phyloP scores from a whole-genome alignment of 2,113 vertebrate species.

The Cochlearius cochlearius region DNA sequence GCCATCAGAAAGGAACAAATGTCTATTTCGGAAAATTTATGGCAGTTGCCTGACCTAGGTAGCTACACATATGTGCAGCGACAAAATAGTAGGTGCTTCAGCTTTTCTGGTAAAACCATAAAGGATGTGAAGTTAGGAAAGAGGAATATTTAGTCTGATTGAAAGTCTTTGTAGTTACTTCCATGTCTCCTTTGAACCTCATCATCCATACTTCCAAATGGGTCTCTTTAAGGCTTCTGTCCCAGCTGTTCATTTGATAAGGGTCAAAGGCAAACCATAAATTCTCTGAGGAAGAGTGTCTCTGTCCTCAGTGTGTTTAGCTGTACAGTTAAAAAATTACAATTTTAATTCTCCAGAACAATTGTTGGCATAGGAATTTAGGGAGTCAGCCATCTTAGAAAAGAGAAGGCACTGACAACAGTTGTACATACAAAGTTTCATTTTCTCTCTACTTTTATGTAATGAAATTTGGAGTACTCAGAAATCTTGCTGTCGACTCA shows the following conservation, averaged over 20 bases:
- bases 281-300: not conserved
- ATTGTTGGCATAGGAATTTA: not conserved
- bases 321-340: not conserved
- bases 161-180: not conserved
- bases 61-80: not conserved
- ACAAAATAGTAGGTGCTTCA: not conserved
- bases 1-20: not conserved
- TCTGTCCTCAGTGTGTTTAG: not conserved
- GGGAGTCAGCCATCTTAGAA: not conserved
- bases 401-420: not conserved
- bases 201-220: rapidly evolving
- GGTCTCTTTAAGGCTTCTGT: not conserved
- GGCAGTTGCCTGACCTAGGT: not conserved
- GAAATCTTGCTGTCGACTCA: not conserved
- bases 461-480: not conserved
- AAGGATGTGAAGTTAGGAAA: not conserved
- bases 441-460: not conserved
- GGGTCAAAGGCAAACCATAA: not conserved
- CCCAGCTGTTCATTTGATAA: not conserved
- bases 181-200: not conserved
- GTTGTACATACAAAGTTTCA: not conserved
- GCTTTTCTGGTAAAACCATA: not conserved
- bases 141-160: not conserved
- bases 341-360: not conserved
- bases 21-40: not conserved